A percentile compares a stretch with the other conserved stretches of the same genome.
Evolutionary conservation across 2,797 vertebrate genomes (phyloP).

Genomic region (Semotilus atromaculatus): DNA sequence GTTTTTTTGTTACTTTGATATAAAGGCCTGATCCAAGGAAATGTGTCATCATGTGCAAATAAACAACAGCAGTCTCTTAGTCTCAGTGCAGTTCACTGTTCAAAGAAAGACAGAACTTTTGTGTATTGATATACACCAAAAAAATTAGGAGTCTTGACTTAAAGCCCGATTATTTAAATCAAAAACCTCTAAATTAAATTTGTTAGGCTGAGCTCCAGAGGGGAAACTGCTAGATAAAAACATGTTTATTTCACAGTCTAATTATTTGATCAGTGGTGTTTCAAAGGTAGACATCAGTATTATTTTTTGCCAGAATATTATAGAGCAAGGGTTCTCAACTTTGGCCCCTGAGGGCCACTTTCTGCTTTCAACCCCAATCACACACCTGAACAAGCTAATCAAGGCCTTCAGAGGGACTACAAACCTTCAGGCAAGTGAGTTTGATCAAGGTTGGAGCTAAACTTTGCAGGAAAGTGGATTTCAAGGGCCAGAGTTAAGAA

Average conservation of each 20-base stretch:
- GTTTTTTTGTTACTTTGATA: background rate
- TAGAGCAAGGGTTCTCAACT: background rate
- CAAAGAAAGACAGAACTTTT: conserved; percentile 10
- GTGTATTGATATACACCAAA: conserved; percentile 4
- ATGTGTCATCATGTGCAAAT: background rate
- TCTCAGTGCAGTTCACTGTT: background rate
- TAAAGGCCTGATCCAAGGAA: background rate
- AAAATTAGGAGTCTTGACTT: conserved; percentile 14
- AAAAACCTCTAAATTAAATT: background rate
- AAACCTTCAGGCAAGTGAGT: background rate
- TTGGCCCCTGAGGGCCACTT: background rate
- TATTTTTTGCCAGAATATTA: background rate
- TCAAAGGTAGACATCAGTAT: background rate
- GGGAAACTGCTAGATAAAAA: background rate
- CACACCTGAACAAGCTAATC: background rate
- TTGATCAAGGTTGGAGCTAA: background rate
- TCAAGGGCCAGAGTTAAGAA: background rate
- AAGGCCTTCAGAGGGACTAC: background rate
- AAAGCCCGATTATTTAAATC: conserved; percentile 1
- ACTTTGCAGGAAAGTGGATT: background rate
- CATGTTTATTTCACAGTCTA: conserved; percentile 15
- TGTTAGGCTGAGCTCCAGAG: background rate
- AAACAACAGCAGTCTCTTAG: background rate
- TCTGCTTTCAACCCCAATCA: background rate
- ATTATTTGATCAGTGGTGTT: background rate